Evolutionary conservation across 2,888 invertebrate species (phyloP), one percentile per base, ranked within the genome.

Genomic region (Ditylenchus weischeri): DNA sequence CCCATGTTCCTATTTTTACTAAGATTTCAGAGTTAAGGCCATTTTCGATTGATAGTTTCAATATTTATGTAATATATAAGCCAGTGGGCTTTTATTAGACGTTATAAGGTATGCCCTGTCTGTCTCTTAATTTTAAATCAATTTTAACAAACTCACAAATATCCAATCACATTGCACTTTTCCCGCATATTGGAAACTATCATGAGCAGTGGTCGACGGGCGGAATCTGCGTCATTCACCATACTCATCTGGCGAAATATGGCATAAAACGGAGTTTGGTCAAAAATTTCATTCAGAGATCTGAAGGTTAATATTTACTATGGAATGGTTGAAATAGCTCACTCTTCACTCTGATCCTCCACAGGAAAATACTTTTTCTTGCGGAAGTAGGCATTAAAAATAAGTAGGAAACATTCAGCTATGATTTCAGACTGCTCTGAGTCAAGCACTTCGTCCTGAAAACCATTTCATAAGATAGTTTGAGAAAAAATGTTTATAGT

Each of bases 131-230:
- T 29, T 29, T 29, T 29, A 29, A 43, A 8, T 6, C 11, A 43
- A 43, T 15, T n/a, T n/a, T 43, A 8, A 43, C 3, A 43, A 43
- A 54, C 54, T 54, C n/a, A 54, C 70, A 51, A 73, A 70, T 68
- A 68, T 23, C 68, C 68, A 15, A 77, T 57, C 13, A 66, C 65
- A 2, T 64, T 65, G 51, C 74, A 73, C 54, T 72, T 72, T 57
- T 77, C 76, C 11, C 75, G 54, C 77, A 78, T 78, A n/a, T 75
- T 71, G 8, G 70, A 70, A 65, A 77, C 65, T 54, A 78, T 69
- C 35, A 62, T 65, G 15, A 74, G 48, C 54, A 78, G 49, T 7
- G 65, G 60, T 13, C 43, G 49, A 48, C 70, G 64, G 18, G 63
- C 13, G 19, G 62, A 57, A 6, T 65, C 64, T 13, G 50, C 50